A percentile compares a stretch with the other conserved stretches of the same genome.
phyloP scores from a whole-genome alignment of 2,888 invertebrate species.

The Apamea sordens region DNA sequence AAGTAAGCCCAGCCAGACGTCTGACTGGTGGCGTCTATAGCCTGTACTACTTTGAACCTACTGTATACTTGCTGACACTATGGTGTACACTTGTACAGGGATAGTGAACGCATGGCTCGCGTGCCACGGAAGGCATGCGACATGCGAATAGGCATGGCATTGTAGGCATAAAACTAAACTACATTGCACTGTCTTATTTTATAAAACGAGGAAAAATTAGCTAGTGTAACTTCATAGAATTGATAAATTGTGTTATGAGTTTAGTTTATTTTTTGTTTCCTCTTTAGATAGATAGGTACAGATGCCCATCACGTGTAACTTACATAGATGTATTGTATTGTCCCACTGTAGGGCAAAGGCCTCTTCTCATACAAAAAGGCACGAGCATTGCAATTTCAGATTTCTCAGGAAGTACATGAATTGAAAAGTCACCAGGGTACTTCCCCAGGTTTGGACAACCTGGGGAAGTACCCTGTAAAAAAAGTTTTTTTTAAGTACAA shows the following conservation, averaged over 20 bases:
- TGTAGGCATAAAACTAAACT: background rate
- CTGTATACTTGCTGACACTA: background rate
- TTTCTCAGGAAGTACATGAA: too few relatives aligned
- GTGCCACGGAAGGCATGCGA: background rate
- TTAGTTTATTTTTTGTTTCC: background rate
- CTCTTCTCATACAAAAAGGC: too few relatives aligned
- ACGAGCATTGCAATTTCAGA: too few relatives aligned
- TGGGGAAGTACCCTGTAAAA: too few relatives aligned
- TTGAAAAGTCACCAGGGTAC: too few relatives aligned
- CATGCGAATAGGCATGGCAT: too few relatives aligned
- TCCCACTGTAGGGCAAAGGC: too few relatives aligned
- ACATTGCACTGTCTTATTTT: background rate
- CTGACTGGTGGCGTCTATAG: constrained; percentile 18
- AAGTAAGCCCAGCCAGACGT: constrained; percentile 20
- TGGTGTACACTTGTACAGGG: background rate
- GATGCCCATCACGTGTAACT: too few relatives aligned
- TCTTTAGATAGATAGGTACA: background rate
- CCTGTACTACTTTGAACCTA: background rate
- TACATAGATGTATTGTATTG: too few relatives aligned
- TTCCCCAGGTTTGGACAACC: too few relatives aligned
- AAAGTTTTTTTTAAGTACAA: too few relatives aligned
- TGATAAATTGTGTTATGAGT: background rate
- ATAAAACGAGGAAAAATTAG: background rate
- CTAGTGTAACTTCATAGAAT: background rate
- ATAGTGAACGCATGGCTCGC: constrained; percentile 6